Evolutionary conservation across 2,888 invertebrate species (phyloP), one percentile per base, ranked within the genome.

Genomic region (Sturmia bella): DNA sequence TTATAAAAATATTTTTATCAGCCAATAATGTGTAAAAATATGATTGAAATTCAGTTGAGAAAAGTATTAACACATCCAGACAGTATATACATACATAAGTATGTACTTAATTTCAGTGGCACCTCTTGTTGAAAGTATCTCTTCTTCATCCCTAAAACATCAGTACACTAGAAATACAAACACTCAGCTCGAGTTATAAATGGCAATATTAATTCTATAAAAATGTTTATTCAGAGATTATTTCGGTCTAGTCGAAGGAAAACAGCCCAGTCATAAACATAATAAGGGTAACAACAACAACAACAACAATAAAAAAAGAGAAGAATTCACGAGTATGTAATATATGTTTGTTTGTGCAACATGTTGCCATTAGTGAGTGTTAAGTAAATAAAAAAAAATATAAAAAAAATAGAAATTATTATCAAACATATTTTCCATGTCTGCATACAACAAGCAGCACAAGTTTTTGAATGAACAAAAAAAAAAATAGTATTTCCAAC

Each of bases 151-250:
- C 45, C 45, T 12, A 45, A 48, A 21, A 19, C 32, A 39, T 15
- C 37, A 48, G 19, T 1, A 1, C 13, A n/a, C 50, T 21, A 6
- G n/a, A 45, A 21, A 57, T 32, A 56, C 56, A 45, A 56, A 57
- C 3, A 21, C 56, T 13, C 15, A 41, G 27, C 37, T 15, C 12
- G 27, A 19, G 41, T 27, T 1, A 52, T 15, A 17, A 0, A 48
- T 21, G 24, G 11, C n/a, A 3, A 19, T 41, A 27, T 54, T 17
- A 43, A 32, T 56, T 6, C 1, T 12, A 70, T 32, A 21, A 21
- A 70, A 57, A 19, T 69, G n/a, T 56, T 43, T 57, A 21, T 21
- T 57, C 12, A 45, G 45, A 21, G 32, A 70, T 57, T 48, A 48
- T 32, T 32, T 19, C 9, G 52, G 54, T 32, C 21, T 63, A 7